Percentiles rank a stretch among this genome's conserved stretches.
Conservation (phyloP, 2,113 vertebrate species). For the human region DNA sequence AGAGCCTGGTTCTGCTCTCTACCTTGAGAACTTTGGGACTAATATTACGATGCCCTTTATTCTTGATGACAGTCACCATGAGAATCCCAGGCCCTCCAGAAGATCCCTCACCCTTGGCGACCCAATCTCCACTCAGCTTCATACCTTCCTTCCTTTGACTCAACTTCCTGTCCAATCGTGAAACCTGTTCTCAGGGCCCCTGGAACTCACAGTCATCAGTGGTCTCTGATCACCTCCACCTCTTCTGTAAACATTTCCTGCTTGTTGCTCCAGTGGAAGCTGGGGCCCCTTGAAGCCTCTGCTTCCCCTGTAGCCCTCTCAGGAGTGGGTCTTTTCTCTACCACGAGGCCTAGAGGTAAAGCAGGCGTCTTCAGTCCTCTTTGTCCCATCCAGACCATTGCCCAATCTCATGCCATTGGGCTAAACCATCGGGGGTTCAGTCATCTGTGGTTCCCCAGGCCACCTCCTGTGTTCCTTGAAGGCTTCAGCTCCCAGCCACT, state of each 20-base stretch:
- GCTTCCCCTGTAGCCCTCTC: background rate
- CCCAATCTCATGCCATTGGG: background rate
- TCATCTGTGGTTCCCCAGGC: no score
- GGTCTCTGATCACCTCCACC: background rate
- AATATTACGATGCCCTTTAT: background rate
- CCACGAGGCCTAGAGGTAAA: background rate
- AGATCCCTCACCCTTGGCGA: background rate
- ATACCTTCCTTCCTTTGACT: background rate
- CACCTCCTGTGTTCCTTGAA: no score
- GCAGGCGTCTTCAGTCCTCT: background rate
- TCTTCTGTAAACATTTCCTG: background rate
- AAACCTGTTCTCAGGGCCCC: background rate
- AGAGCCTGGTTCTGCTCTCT: background rate
- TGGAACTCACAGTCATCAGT: background rate
- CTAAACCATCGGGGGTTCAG: background rate
- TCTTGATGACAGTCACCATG: background rate
- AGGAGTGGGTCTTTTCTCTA: background rate
- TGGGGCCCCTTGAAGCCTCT: background rate
- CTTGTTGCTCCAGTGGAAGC: background rate
- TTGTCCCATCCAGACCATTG: background rate
- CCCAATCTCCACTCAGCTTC: background rate
- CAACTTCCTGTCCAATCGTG: background rate
- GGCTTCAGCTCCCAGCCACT: background rate
- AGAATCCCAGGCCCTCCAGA: background rate
- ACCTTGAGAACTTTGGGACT: background rate